Base-by-base conservation (phyloP, 1,140 invertebrate species). In the Drosophila tani region DNA sequence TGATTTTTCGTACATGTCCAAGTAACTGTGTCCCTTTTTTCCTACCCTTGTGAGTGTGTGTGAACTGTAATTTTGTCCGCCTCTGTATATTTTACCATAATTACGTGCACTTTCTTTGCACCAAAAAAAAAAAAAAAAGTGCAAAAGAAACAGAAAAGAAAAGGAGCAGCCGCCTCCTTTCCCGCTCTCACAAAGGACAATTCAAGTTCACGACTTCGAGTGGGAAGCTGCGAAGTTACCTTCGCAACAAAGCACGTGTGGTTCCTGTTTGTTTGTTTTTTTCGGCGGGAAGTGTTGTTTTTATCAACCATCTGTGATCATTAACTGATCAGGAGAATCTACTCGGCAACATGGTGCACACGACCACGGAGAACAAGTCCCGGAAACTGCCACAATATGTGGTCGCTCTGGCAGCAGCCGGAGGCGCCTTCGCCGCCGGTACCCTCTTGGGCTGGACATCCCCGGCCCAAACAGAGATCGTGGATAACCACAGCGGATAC, bases 361-460 rank as follows among this genome's bases (percentile, higher is more conserved):
- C 79, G 21, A 71, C 67, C n/a, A 84, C 74, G 56, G 63, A 76
- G 24, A 88, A 78, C 40, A 59, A 41, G 12, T 69, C 91, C 5
- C 94, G 93, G 38, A 96, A 94, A 71, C 67, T 96, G 2, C 95
- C 95, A 2, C 96, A 96, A 84, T 96, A 96, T 84, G 92, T 95
- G 46, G 96, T 96, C 14, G 95, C 95, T 11, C 80, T 96, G 53
- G 93, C 95, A 91, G 94, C 94, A 21, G 94, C 94, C 29, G 92
- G 94, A 46, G 94, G 94, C 35, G 94, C 94, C 6, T 82, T 95
- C 14, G 94, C 94, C 7, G 93, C 93, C 24, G 94, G 94, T 76
- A 94, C 95, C 35, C 93, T 95, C 17, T 91, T 97, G 5, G 96
- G 95, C 19, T 98, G 97, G 96, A 95, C 96, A 5, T 96, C 96